Evolutionary conservation across 2,797 vertebrate genomes (phyloP), one percentile per base, ranked within the genome.

Genomic region (Malacoraja senta): DNA sequence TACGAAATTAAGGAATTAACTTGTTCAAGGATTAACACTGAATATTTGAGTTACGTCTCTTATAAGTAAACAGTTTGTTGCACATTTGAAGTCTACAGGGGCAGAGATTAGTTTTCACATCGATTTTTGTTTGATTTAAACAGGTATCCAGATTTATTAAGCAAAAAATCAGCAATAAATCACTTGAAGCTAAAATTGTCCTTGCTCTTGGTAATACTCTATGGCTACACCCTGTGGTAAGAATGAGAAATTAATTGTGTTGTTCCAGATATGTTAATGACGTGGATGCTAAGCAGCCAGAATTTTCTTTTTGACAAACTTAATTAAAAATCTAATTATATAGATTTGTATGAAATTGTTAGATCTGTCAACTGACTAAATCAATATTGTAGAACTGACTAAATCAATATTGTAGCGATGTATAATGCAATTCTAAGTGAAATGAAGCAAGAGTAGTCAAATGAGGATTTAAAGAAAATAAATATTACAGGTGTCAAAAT

Each of bases 151-250:
- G 96, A 96, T 94, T 95, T 58, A 96, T 99, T 94, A 95, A 95
- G 94, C 94, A 96, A 93, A 98, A 97, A 96, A 97, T 99, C 94
- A 95, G 94, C 95, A 97, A 98, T 93, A 96, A 97, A 94, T 78
- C 95, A 4, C 98, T 99, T 95, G 96, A 96, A 93, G 97, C 98
- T 93, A 97, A 97, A 96, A 96, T 97, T 7, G 96, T 97, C 0
- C 94, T 97, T 93, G 95, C 96, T 93, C 95, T 99, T 94, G 98
- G 97, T 94, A 97, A 96, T 93, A 98, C 97, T 0, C 74, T 97
- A 93, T 99, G 99, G 96, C 94, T 99, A 58, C 98, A 99, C 95
- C 96, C 97, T 4, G 97, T 99, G 98, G 99, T 99, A 96, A 53
- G 97, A 95, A 93, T 63, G 21, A 74, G 24, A 74, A 74, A 17